Base-by-base conservation (phyloP, 2,888 invertebrate genomes). In the Theristus sp. region DNA sequence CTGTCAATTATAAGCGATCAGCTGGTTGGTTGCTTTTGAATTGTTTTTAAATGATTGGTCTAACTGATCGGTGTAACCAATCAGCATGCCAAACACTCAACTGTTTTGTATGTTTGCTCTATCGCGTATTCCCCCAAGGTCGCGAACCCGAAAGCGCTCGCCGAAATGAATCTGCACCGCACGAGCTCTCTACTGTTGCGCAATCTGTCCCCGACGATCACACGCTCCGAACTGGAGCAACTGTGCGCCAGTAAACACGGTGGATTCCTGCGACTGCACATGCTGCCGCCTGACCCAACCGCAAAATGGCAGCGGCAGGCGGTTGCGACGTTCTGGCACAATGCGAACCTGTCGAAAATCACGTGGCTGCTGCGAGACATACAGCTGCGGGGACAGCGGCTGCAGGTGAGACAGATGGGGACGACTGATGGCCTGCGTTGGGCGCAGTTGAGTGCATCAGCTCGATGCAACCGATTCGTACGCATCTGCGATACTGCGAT, bases 321-420 rank as follows among this genome's bases (percentile, higher is more conserved):
- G 20, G 27, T 64, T 24, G 64, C 55, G 20, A 49, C 53, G 30
- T 64, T 57, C 54, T 62, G 64, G 62, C 27, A 58, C 49, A 59
- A 59, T 46, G 64, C 64, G 30, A 61, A 62, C 27, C 20, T 64
- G 31, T 29, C 20, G 29, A 62, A 61, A 53, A 61, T 64, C n/a
- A 17, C 49, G 27, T 61, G 61, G 61, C 52, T 53, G 28, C 30
- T 61, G 29, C 57, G 61, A 25, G 57, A 52, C 54, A 28, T 26
- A n/a, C n/a, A 27, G 13, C 27, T 61, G 27, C 24, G 54, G 24
- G 61, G 61, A 22, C 30, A 20, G 13, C 38, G 38, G 25, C 25
- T 57, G 24, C 30, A 29, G 29, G 57, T 38, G 29, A 10, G 20
- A n/a, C n/a, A n/a, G n/a, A n/a, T n/a, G n/a, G n/a, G n/a, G n/a